Base-by-base conservation (phyloP, 2,888 invertebrate species). In the Drepanosiphum platanoidis region DNA sequence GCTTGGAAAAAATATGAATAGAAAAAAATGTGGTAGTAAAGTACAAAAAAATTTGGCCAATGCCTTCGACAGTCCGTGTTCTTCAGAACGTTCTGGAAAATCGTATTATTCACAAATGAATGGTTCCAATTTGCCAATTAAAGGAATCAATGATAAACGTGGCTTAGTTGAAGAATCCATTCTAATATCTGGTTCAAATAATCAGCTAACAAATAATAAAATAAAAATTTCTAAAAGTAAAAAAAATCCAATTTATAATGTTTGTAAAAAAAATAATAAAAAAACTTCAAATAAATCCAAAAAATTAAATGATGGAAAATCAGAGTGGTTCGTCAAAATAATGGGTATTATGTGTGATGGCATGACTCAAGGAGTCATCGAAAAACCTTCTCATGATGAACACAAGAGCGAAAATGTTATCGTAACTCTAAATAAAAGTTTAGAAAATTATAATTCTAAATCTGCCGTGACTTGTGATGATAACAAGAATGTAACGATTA, bases 121-220 rank as follows among this genome's bases (percentile, higher is more conserved):
- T 58, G 52, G 22, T 80, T 70, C 70, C 58, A 52, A n/a, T 27
- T 42, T 30, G 1, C 52, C 1, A 34, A 30, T 3, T n/a, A n/a
- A n/a, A 32, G n/a, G n/a, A 32, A 42, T 27, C 11, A 74, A 64
- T 27, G n/a, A 68, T 66, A 68, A 77, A 18, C 32, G 18, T 61
- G 34, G 18, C 4, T 27, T 1, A n/a, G 18, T 83, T 61, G 74
- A 83, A n/a, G 15, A 83, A 30, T 84, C 83, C 27, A n/a, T 75
- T 75, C 27, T 22, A 84, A 52, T 84, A 68, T 66, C 83, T 34
- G 32, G 75, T 66, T 75, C 27, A 34, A 8, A 36, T 66, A 4
- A n/a, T 36, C n/a, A 32, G 13, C 39, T 15, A 68, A 68, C 32
- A 68, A 3, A 68, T 4, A 68, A 79, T 2, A 1, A 32, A 32